These are phyloP conservation scores for Rhizomys pruinosus DNA, from an alignment of 2,113 vertebrate genomes.

Conservation along the genomic window DNA sequence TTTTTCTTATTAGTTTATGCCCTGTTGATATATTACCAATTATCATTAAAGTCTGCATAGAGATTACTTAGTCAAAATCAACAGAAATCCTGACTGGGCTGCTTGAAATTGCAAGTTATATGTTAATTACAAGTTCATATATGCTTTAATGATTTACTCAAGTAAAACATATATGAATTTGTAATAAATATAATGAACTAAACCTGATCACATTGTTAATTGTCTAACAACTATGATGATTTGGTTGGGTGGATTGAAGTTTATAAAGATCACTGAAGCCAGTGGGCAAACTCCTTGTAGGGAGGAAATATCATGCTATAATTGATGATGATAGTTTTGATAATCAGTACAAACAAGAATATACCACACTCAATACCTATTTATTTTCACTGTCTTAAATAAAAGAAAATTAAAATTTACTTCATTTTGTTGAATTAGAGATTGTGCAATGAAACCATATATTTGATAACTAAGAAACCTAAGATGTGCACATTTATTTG, in stretches of 20 bases:
- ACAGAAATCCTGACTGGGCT: not conserved
- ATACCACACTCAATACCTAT: not conserved
- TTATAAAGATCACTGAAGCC: fast-evolving
- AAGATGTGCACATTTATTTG: not conserved
- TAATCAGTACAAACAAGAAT: not conserved
- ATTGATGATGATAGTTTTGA: not conserved
- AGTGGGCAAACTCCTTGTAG: fast-evolving
- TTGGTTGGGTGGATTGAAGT: not conserved
- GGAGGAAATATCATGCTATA: fast-evolving
- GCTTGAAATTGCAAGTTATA: not conserved
- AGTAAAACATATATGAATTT: no score
- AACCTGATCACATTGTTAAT: not conserved
- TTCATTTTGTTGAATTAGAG: not conserved
- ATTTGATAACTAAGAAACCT: not conserved
- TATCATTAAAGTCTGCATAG: not conserved
- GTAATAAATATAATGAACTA: no score
- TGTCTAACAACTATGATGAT: not conserved
- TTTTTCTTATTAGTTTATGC: not conserved
- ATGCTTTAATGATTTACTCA: not conserved
- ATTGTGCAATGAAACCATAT: not conserved
- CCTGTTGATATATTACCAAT: no score
- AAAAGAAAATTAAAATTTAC: not conserved
- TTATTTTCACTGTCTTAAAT: not conserved
- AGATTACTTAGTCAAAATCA: not conserved
- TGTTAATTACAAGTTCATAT: not conserved